Evolutionary conservation across 1,140 invertebrate genomes (phyloP).

Genomic region (Atta texana): DNA sequence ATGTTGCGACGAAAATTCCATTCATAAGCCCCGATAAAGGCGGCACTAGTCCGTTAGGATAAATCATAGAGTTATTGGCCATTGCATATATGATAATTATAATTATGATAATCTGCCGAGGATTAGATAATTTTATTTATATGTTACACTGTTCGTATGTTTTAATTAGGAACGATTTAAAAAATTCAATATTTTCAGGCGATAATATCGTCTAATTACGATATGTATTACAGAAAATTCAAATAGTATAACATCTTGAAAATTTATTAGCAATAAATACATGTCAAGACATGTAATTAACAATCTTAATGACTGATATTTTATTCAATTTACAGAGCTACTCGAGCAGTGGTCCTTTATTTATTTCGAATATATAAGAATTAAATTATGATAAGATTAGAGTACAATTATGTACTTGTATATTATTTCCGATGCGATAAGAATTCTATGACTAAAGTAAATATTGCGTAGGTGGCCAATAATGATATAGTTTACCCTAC

Average conservation of each 20-base stretch:
- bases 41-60: constrained; percentile 43
- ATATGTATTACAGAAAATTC: constrained; percentile 19
- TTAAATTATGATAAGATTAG: constrained; percentile 24
- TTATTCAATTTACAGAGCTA: background rate
- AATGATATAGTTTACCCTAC: constrained; percentile 47
- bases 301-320: background rate
- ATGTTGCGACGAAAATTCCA: constrained; percentile 54
- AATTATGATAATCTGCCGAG: background rate
- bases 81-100: constrained; percentile 34
- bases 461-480: constrained; percentile 43
- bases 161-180: constrained; percentile 2
- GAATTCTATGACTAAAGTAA: constrained; percentile 10
- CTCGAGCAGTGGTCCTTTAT: background rate
- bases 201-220: background rate
- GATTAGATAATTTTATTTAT: constrained; percentile 35
- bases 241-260: background rate
- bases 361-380: constrained; percentile 11
- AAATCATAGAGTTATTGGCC: constrained; percentile 58
- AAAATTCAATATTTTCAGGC: background rate
- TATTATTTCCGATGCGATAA: background rate
- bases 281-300: constrained; percentile 6
- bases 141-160: background rate
- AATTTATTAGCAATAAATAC: constrained; percentile 1
- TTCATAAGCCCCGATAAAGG: constrained; percentile 37
- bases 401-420: constrained; percentile 18